Percentiles rank a stretch among this genome's conserved stretches.
Conservation (phyloP, 2,113 vertebrate species). For the Bufo gargarizans region DNA sequence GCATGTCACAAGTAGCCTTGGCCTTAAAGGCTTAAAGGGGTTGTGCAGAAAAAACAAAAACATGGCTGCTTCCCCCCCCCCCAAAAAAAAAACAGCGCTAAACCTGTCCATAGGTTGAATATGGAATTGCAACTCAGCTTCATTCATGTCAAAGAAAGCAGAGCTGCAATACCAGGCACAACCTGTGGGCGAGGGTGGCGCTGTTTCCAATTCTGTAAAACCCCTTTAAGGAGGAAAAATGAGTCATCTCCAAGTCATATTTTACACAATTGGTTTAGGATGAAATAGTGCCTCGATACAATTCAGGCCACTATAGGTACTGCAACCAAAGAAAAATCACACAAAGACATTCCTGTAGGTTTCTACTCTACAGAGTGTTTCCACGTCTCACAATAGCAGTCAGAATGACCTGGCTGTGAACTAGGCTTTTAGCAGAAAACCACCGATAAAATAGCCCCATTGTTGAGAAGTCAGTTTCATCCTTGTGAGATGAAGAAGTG, state of each 20-base stretch:
- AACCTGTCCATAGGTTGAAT: too few species aligned
- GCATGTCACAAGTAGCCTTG: too few species aligned
- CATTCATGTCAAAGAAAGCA: not conserved
- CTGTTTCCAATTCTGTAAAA: not conserved
- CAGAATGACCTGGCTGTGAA: constrained; percentile 46
- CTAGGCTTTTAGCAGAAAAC: constrained; percentile 39
- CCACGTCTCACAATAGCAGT: not conserved
- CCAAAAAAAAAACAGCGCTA: not conserved
- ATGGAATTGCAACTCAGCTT: not conserved
- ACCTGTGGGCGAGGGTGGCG: not conserved
- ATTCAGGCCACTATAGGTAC: not conserved
- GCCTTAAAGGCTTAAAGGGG: too few species aligned
- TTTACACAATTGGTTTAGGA: not conserved
- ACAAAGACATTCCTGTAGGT: not conserved
- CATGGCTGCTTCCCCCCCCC: not conserved
- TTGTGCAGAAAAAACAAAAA: too few species aligned
- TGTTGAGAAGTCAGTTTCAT: not conserved
- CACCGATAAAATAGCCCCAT: constrained; percentile 14
- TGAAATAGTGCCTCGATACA: not conserved
- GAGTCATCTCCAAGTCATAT: not conserved
- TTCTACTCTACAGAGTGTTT: not conserved
- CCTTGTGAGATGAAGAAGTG: not conserved
- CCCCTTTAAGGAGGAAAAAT: not conserved
- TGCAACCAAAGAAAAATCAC: not conserved
- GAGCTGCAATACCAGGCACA: not conserved